These are phyloP conservation scores for Dryadula phaetusa DNA, from an alignment of 2,888 invertebrate genomes.

Conservation along the genomic window DNA sequence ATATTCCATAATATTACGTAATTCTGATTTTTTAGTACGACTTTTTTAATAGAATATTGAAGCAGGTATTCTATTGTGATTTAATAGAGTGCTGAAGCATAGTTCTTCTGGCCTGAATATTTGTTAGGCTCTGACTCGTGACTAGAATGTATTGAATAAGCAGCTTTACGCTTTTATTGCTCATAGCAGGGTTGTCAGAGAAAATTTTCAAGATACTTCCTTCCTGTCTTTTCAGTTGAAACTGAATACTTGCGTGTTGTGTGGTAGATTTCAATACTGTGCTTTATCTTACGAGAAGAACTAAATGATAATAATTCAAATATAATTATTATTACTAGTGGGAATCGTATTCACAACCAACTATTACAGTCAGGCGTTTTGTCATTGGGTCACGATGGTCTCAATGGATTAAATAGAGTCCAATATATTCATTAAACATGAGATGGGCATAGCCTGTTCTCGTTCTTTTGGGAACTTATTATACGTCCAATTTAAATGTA, in stretches of 20 bases:
- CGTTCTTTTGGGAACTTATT: neutral
- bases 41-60: neutral
- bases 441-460: neutral
- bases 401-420: neutral
- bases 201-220: neutral
- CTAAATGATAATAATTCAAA: too few relatives aligned
- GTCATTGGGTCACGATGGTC: too few relatives aligned
- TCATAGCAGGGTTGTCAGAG: neutral
- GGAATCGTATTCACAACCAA: neutral
- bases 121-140: slow-evolving; percentile 48
- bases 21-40: neutral
- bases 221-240: neutral
- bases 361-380: too few relatives aligned
- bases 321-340: neutral
- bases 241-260: neutral
- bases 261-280: neutral
- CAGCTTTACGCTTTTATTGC: neutral
- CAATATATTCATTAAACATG: neutral
- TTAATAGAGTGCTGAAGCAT: slow-evolving; percentile 34
- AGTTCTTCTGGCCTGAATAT: slow-evolving; percentile 28
- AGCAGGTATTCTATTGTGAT: slow-evolving; percentile 29
- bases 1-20: neutral
- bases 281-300: too few relatives aligned
- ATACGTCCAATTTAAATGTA: slow-evolving; percentile 1
- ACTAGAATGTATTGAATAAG: slow-evolving; percentile 54